Evolutionary conservation across 2,888 invertebrate species (phyloP).

Genomic region (Sminthurinus aureus): DNA sequence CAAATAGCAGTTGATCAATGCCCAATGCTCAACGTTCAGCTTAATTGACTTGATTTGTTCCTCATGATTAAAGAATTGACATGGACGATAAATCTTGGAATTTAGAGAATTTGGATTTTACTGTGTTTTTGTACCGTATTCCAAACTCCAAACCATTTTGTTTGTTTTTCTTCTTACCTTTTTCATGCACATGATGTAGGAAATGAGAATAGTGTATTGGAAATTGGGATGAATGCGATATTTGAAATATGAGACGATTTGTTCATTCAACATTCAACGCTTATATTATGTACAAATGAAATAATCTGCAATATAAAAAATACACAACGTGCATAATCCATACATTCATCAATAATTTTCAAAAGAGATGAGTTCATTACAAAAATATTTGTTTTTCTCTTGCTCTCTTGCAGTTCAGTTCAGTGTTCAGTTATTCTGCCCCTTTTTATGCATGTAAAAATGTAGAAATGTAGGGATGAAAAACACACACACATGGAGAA

Average conservation of each 20-base stretch:
- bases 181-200: too few relatives aligned
- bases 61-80: constrained; percentile 32
- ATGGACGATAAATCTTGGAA: constrained; percentile 20
- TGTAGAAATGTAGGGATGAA: not conserved
- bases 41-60: constrained; percentile 38
- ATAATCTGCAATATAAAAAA: too few relatives aligned
- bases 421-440: too few relatives aligned
- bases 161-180: not conserved
- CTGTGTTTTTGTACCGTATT: not conserved
- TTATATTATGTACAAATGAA: too few relatives aligned
- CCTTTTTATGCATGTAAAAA: not conserved
- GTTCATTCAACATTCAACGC: too few relatives aligned
- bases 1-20: constrained; percentile 9
- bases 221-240: too few relatives aligned
- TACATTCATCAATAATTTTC: constrained; percentile 11
- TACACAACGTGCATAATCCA: too few relatives aligned
- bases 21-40: constrained; percentile 8
- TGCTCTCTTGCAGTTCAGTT: not conserved
- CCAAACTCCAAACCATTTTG: not conserved
- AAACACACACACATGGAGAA: not conserved
- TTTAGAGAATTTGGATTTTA: not conserved
- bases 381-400: constrained; percentile 25
- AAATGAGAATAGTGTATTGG: too few relatives aligned
- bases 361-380: constrained; percentile 20
- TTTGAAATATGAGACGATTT: too few relatives aligned